phyloP scores from a whole-genome alignment of 1,140 invertebrate genomes.

The Conopomorpha cramerella region DNA sequence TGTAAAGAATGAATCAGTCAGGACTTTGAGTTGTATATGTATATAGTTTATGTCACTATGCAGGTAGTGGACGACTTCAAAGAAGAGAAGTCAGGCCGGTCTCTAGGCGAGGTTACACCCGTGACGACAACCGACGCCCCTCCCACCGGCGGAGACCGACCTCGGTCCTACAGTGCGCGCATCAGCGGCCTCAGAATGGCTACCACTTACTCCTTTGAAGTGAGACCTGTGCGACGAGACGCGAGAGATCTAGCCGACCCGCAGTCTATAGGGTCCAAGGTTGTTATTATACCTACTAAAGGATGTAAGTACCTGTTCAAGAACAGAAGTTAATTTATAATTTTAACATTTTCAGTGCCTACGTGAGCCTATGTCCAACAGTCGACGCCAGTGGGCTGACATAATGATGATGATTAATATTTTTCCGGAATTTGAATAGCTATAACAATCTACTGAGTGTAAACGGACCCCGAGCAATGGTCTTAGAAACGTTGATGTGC shows the following conservation, averaged over 20 bases:
- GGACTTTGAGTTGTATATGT: no score
- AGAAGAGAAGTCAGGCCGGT: slow-evolving; percentile 25
- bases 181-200: slow-evolving; percentile 73
- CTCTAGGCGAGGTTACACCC: slow-evolving; percentile 9
- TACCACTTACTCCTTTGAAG: slow-evolving; percentile 78
- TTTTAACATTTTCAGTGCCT: no score
- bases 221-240: slow-evolving; percentile 59
- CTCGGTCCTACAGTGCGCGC: slow-evolving; percentile 55
- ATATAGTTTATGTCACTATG: slow-evolving; percentile 7
- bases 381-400: no score
- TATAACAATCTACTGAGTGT: no score
- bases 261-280: slow-evolving; percentile 51
- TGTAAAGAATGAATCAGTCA: no score
- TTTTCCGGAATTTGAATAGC: no score
- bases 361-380: no score
- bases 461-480: no score
- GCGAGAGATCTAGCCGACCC: slow-evolving; percentile 41
- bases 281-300: slow-evolving; percentile 75
- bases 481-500: no score
- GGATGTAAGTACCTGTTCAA: slow-evolving; percentile 75
- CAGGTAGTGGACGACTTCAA: slow-evolving; percentile 53
- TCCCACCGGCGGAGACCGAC: slow-evolving; percentile 17
- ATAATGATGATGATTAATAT: no score
- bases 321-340: no score
- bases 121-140: slow-evolving; percentile 21